Evolutionary conservation across 2,113 vertebrate species (phyloP).

Genomic region (Spea bombifrons): DNA sequence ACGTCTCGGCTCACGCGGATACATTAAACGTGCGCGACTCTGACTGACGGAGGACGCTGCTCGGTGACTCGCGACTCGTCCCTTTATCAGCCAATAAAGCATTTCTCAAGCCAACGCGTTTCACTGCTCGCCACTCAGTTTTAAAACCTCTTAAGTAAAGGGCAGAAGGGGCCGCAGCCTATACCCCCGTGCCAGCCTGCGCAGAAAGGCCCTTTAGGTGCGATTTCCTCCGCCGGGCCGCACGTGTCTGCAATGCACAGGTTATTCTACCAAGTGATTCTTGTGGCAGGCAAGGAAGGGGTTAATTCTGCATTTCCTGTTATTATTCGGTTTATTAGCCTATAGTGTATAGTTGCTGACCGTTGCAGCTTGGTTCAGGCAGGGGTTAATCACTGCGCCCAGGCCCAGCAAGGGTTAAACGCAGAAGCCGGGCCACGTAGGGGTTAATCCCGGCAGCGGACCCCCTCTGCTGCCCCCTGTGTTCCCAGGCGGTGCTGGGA

Average conservation of each 20-base stretch:
- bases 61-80: slow-evolving; percentile 68
- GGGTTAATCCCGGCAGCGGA: no score
- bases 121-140: slow-evolving; percentile 81
- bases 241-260: no score
- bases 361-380: no score
- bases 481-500: slow-evolving; percentile 52
- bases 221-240: no score
- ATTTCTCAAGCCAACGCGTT: slow-evolving; percentile 77
- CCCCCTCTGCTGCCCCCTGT: slow-evolving; percentile 5
- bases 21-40: not conserved
- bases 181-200: slow-evolving; percentile 70
- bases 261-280: no score
- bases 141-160: slow-evolving; percentile 80
- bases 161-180: slow-evolving; percentile 74
- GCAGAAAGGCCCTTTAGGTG: no score
- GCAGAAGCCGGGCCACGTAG: no score
- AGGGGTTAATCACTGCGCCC: no score
- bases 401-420: not conserved
- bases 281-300: no score
- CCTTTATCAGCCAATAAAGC: slow-evolving; percentile 81
- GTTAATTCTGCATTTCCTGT: no score
- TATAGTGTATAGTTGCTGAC: no score
- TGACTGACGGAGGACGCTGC: not conserved
- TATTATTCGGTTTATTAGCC: no score
- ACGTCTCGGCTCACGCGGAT: not conserved